Conservation (phyloP, 2,113 vertebrate genomes). For the Vombatus ursinus region DNA sequence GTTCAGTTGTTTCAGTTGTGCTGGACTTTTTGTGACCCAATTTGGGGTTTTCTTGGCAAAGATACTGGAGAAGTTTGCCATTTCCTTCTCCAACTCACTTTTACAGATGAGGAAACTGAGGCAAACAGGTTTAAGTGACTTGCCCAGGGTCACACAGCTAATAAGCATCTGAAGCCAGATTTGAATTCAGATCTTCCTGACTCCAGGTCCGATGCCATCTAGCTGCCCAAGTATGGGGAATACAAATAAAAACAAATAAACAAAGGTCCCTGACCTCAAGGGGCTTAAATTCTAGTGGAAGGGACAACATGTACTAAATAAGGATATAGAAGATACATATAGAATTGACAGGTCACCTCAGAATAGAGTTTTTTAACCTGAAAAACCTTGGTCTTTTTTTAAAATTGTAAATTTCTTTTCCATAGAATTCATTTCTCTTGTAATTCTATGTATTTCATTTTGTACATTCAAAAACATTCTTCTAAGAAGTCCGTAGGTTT, state of each 20-base stretch:
- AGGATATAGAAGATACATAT: too few species aligned
- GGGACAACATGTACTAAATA: too few species aligned
- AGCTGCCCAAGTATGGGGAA: too few species aligned
- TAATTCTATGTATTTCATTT: neutral
- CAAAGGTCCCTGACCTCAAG: too few species aligned
- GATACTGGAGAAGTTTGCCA: neutral
- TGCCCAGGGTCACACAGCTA: neutral
- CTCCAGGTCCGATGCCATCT: too few species aligned
- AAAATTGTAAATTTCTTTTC: neutral
- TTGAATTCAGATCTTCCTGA: neutral
- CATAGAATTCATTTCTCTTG: neutral
- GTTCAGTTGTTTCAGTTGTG: neutral
- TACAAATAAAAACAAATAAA: too few species aligned
- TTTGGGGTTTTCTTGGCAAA: neutral
- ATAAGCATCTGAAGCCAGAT: neutral
- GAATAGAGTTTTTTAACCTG: neutral
- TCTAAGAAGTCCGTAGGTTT: neutral
- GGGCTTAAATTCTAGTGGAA: too few species aligned
- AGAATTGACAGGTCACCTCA: too few species aligned
- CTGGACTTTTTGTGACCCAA: neutral
- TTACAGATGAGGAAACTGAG: neutral
- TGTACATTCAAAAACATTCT: neutral
- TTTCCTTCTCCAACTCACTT: neutral
- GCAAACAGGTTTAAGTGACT: neutral
- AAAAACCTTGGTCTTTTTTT: neutral